Conservation (phyloP, 2,113 vertebrate species). For the Alethe castanea region DNA sequence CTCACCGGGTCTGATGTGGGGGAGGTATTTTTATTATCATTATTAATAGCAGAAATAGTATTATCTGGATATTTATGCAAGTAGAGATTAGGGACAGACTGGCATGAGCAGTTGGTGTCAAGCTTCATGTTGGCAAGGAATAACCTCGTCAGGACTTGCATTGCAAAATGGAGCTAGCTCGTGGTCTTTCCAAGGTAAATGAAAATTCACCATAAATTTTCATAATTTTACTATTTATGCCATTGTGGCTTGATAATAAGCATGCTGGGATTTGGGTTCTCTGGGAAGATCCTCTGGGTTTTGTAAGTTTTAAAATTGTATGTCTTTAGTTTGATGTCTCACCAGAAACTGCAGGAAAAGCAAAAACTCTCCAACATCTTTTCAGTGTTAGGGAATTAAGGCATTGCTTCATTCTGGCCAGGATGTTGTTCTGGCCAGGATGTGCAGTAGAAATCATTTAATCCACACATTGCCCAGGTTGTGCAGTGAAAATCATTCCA, state of each 20-base stretch:
- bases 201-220: neutral
- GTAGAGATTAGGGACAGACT: neutral
- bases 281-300: neutral
- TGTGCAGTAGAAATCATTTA: neutral
- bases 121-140: neutral
- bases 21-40: slow-evolving; percentile 24
- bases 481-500: neutral
- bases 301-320: neutral
- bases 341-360: accelerated
- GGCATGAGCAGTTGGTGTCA: neutral
- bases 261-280: neutral
- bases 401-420: neutral
- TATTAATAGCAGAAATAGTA: neutral
- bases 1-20: neutral
- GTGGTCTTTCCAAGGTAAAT: neutral
- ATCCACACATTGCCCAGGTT: neutral
- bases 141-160: neutral
- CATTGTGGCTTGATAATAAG: neutral
- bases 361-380: neutral
- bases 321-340: neutral
- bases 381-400: neutral
- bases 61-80: slow-evolving; percentile 8
- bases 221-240: neutral
- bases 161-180: neutral
- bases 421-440: neutral